Evolutionary conservation across 2,888 invertebrate genomes (phyloP), one percentile per base, ranked within the genome.

Genomic region (Plebejus argus): DNA sequence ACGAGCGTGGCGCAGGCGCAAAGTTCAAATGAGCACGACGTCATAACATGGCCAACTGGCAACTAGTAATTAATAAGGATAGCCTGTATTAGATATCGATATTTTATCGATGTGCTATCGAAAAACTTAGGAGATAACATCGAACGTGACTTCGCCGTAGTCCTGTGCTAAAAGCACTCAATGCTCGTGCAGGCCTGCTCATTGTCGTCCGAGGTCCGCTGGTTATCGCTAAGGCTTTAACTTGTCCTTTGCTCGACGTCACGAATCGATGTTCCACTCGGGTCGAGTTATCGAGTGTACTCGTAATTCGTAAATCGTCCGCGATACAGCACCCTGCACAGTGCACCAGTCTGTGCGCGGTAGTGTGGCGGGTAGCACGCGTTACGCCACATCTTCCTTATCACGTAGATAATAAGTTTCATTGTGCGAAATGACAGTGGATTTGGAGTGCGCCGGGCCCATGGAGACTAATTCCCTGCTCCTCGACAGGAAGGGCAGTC

Each of bases 401-500:
- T 93, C 91, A 90, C 91, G 90, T 89, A 87, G 88, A 86, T 85
- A 86, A 88, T 90, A 72, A 10, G 79, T 81, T 79, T 79, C 82
- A 82, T 84, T 82, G 83, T 84, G 85, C 83, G 91, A 89, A 85
- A 93, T 93, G 94, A 91, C 87, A 87, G 89, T 91, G 89, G 92
- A 93, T 83, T 91, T 90, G 85, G 92, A 92, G 78, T 85, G 86
- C 86, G 88, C 88, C 84, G 89, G 89, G 78, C 85, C 90, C 61
- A 89, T 88, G 87, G 92, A 93, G 85, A 86, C 87, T 90, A 90
- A 90, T 83, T 90, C 92, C 28, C 90, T 94, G 85, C 83, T 94
- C 88, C 93, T 95, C 85, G 90, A 89, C 91, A 96, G 96, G 94
- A 96, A 95, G 86, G 94, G 95, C 75, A 95, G 95, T 78, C 94